Evolutionary conservation across 2,797 vertebrate genomes (phyloP), one percentile per base, ranked within the genome.

Genomic region (Mycteria americana): DNA sequence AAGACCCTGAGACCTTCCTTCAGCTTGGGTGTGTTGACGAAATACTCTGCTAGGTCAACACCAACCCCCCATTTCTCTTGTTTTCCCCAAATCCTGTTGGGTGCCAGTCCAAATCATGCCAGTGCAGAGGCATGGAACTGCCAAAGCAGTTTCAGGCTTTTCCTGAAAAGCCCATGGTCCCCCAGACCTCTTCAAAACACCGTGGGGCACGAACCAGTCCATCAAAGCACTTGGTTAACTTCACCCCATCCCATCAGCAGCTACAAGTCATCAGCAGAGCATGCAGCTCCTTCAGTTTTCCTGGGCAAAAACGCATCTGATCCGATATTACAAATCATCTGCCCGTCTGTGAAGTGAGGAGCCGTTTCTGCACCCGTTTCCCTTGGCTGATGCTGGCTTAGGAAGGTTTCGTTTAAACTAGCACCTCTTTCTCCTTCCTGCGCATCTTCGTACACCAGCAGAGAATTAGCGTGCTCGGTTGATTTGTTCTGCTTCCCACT

Each of bases 161-260:
- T n/a, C n/a, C n/a, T n/a, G n/a, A 18, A 5, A 85, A 72, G 28
- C 4, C 72, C 0, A 0, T 1, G 0, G 31, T 65, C 39, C 30
- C 11, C 7, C 50, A 77, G 31, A 27, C 0, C 28, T 35, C 74
- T 45, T 37, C 6, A 12, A n/a, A 76, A 8, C 35, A 13, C 23
- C 2, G 0, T 3, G 4, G 39, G 28, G 41, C 4, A 7, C 0
- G 4, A 65, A 33, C 18, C 50, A 53, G 45, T 24, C 73, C 85
- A 18, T 15, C 3, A 17, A 45, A 73, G 27, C 19, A 1, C 28
- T 51, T 5, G 0, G 35, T 77, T 13, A 31, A 12, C 65, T 33
- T 48, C 80, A 35, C 24, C 50, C 30, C 53, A 13, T 4, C 41
- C 79, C 74, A 31, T 7, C 8, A n/a, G 64, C 62, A 82, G 39